Conservation (phyloP, 1,140 invertebrate species). For the Bombus terrestris region DNA sequence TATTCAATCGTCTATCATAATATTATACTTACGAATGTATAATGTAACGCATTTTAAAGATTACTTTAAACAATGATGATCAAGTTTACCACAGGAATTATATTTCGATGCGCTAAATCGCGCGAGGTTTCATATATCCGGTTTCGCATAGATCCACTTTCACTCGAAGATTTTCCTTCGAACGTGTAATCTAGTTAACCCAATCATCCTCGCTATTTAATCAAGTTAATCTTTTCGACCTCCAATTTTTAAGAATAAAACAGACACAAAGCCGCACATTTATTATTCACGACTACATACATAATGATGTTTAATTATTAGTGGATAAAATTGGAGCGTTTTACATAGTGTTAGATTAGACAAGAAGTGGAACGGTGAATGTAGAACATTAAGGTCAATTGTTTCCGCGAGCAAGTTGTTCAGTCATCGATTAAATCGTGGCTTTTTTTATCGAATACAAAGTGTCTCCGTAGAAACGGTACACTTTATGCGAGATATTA, state of each 20-base stretch:
- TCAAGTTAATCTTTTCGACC: neutral
- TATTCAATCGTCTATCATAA: no score
- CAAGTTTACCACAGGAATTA: neutral
- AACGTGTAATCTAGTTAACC: neutral
- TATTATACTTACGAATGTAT: no score
- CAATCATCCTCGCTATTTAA: neutral
- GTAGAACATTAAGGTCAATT: conserved; percentile 30
- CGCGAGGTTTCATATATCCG: neutral
- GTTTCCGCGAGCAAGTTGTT: neutral
- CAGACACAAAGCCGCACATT: no score
- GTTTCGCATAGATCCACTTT: conserved; percentile 1
- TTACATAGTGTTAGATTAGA: neutral
- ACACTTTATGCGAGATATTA: conserved; percentile 26
- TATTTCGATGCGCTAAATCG: neutral
- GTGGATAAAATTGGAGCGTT: neutral
- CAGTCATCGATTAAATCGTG: neutral
- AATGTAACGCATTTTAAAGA: no score
- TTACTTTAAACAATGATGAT: neutral
- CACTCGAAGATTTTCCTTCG: neutral
- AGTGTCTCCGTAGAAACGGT: conserved; percentile 11
- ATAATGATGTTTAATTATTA: neutral
- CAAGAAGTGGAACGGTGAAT: conserved; percentile 13
- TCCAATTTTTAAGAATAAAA: neutral
- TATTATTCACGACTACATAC: no score
- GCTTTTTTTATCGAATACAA: neutral